These are phyloP conservation scores for Octopus sinensis DNA, from an alignment of 1,140 invertebrate species.

Conservation along the genomic window DNA sequence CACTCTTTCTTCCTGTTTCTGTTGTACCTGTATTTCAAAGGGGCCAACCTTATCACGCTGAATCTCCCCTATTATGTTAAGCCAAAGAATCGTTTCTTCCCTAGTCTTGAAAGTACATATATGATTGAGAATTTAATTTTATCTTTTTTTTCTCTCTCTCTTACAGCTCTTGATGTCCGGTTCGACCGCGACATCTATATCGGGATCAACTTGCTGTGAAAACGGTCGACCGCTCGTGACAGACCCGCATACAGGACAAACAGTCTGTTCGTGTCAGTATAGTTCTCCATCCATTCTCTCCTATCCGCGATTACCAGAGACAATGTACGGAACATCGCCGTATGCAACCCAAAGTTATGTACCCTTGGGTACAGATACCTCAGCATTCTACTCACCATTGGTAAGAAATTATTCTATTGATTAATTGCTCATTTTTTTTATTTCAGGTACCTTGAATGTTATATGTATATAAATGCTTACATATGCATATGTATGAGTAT, in stretches of 20 bases:
- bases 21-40: too few species aligned
- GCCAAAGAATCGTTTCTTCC: too few species aligned
- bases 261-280: conserved; percentile 93
- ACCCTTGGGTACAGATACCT: conserved; percentile 47
- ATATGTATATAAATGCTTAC: neutral
- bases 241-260: conserved; percentile 89
- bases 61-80: too few species aligned
- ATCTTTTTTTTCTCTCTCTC: neutral
- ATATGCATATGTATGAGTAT: neutral
- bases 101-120: too few species aligned
- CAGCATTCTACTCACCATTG: conserved; percentile 88
- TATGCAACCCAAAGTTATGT: conserved; percentile 50
- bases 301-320: conserved; percentile 63
- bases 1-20: too few species aligned
- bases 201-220: conserved; percentile 72
- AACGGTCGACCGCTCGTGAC: conserved; percentile 89
- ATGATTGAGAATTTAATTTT: too few species aligned
- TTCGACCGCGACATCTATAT: conserved; percentile 28
- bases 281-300: conserved; percentile 59
- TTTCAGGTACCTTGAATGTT: neutral
- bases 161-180: conserved; percentile 38
- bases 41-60: too few species aligned
- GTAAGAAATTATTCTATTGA: conserved; percentile 64
- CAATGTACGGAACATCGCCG: conserved; percentile 51
- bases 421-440: too few species aligned